Evolutionary conservation across 2,888 invertebrate genomes (phyloP).

Genomic region (Nymphalis urticae): DNA sequence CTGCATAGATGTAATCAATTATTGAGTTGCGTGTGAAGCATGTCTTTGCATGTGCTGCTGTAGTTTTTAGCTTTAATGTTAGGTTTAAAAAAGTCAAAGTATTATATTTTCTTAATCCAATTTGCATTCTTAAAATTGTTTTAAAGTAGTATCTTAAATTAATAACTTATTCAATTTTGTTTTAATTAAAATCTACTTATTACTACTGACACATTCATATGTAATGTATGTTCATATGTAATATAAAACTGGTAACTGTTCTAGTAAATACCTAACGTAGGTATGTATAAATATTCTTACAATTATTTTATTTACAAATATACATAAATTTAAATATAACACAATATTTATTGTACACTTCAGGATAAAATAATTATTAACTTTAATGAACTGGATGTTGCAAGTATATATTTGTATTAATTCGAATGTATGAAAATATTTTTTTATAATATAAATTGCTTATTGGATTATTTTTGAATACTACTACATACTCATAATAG

Average conservation of each 20-base stretch:
- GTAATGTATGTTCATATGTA: too few relatives aligned
- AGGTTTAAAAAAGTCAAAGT: too few relatives aligned
- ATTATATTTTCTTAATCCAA: too few relatives aligned
- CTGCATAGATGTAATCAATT: too few relatives aligned
- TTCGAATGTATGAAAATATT: too few relatives aligned
- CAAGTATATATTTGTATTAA: too few relatives aligned
- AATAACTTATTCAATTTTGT: too few relatives aligned
- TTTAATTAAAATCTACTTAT: neutral
- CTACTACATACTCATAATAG: neutral
- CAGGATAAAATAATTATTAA: neutral
- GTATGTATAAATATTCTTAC: constrained; percentile 13
- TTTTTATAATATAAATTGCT: neutral
- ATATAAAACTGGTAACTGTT: neutral
- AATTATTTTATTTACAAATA: constrained; percentile 11
- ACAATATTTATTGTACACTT: neutral
- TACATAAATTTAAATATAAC: neutral
- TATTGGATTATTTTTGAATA: neutral
- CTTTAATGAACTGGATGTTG: neutral
- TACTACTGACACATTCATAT: neutral
- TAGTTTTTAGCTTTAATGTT: too few relatives aligned
- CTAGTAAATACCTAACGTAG: constrained; percentile 18
- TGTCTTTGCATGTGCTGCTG: too few relatives aligned
- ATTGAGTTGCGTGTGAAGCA: too few relatives aligned
- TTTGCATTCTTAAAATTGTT: too few relatives aligned
- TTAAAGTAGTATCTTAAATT: too few relatives aligned